Percentiles rank a stretch among this genome's conserved stretches.
Evolutionary conservation across 30 jellyfish, hydroid and myxozoan species (phyloP).

Genomic region (Aurelia coerulea): DNA sequence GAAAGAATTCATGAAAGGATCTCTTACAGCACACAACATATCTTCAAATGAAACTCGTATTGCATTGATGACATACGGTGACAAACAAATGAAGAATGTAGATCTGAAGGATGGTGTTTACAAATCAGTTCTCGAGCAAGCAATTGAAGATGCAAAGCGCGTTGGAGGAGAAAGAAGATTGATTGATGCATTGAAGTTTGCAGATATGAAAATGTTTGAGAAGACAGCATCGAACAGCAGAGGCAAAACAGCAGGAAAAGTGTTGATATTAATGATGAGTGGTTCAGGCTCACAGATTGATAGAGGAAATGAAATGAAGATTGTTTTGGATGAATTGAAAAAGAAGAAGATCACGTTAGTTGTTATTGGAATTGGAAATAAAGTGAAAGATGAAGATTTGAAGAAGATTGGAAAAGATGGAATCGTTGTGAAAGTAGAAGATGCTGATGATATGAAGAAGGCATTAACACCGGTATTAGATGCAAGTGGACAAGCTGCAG

Average conservation of each 20-base stretch:
- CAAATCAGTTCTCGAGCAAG: slow-evolving; percentile 31
- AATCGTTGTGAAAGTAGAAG: not conserved
- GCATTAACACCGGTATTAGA: slow-evolving; percentile 11
- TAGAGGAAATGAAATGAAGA: slow-evolving; percentile 1
- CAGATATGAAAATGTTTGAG: slow-evolving; percentile 29
- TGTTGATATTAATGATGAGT: slow-evolving; percentile 40
- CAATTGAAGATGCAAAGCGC: not conserved
- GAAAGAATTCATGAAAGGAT: slow-evolving; percentile 60
- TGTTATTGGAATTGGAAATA: slow-evolving; percentile 49
- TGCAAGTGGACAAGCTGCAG: slow-evolving; percentile 26
- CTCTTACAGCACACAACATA: slow-evolving; percentile 40
- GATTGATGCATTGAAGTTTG: slow-evolving; percentile 21
- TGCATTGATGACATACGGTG: slow-evolving; percentile 67
- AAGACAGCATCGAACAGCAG: slow-evolving; percentile 3
- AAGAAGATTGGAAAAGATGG: not conserved
- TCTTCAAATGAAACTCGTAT: slow-evolving; percentile 50
- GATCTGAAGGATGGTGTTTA: slow-evolving; percentile 30
- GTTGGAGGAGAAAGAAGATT: slow-evolving; percentile 64
- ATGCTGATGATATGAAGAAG: slow-evolving; percentile 2
- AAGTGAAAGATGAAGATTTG: slow-evolving; percentile 12
- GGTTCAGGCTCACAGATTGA: slow-evolving; percentile 22
- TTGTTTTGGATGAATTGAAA: slow-evolving; percentile 11
- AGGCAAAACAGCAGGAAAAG: slow-evolving; percentile 5
- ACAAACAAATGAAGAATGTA: not conserved
- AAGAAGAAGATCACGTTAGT: not conserved